Evolutionary conservation across 2,888 invertebrate genomes (phyloP).

Genomic region (Pinctada fucata): DNA sequence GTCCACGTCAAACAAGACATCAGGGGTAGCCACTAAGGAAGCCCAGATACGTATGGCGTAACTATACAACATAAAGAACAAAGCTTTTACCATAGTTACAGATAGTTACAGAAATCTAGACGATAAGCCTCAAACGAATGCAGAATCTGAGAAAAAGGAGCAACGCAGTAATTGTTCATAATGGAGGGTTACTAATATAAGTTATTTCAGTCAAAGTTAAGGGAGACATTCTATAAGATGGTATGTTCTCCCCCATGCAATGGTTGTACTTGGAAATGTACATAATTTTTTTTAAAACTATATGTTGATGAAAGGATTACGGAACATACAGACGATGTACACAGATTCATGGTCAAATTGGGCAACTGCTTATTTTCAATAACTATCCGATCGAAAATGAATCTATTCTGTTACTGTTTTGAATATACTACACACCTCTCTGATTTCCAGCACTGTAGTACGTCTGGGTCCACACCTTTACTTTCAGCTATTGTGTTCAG

Average conservation of each 20-base stretch:
- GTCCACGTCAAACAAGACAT: slow-evolving; percentile 51
- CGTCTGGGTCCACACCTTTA: slow-evolving; percentile 47
- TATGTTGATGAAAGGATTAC: background rate
- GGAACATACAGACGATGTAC: background rate
- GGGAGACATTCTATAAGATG: too few relatives aligned
- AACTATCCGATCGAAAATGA: too few relatives aligned
- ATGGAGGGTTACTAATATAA: background rate
- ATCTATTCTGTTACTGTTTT: too few relatives aligned
- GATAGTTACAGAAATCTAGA: background rate
- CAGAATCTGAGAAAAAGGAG: background rate
- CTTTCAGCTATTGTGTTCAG: slow-evolving; percentile 48
- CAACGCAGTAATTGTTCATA: background rate
- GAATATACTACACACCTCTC: slow-evolving; percentile 44
- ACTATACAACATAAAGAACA: slow-evolving; percentile 32
- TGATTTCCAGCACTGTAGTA: slow-evolving; percentile 55
- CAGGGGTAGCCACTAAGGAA: slow-evolving; percentile 45
- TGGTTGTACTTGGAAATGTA: too few relatives aligned
- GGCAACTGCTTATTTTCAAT: too few relatives aligned
- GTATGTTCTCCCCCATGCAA: too few relatives aligned
- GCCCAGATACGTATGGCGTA: slow-evolving; percentile 53
- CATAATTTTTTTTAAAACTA: background rate
- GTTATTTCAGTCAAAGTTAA: too few relatives aligned
- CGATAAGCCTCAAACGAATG: background rate
- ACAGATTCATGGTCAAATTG: background rate
- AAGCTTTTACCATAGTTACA: background rate